Evolutionary conservation across 2,113 vertebrate species (phyloP), one percentile per base, ranked within the genome.

Genomic region (Otocyon megalotis): DNA sequence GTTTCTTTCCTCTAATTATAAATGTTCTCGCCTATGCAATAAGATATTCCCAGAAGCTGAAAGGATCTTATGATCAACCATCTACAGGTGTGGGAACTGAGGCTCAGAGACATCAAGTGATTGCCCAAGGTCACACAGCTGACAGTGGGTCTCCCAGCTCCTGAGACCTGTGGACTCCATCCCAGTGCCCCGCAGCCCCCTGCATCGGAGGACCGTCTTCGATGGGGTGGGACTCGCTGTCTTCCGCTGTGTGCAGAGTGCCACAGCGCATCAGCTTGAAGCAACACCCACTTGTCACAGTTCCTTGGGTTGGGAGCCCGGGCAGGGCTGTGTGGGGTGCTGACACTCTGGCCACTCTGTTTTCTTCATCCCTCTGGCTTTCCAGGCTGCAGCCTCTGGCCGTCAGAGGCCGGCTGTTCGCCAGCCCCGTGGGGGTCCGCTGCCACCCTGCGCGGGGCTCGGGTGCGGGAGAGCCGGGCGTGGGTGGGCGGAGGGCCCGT

Each of bases 151-250:
- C 37, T 43, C 5, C 53, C 28, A 37, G 77, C 26, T 53, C 85
- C 80, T 1, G 48, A 62, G 65, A 32, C 82, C 85, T 1, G 0
- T 9, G 19, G n/a, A 53, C 1, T 62, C 5, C 1, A 58, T 10
- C 3, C 2, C 8, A 12, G 12, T 32, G 63, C n/a, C 26, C 11
- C 13, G 32, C 30, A 16, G 62, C 22, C 8, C 54, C 6, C 72
- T 2, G 30, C 28, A 0, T 8, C 32, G 8, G 8, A 62, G 37
- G 67, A 50, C 15, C 1, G 9, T 0, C 80, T 50, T 17, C 0
- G 28, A 7, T 0, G 19, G 65, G 37, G 13, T 7, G 20, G 60
- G 12, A 26, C 26, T 54, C 15, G 0, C 30, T 28, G 53, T 19
- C 37, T 54, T 19, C 16, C 6, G 0, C 8, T 12, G 13, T 4